Evolutionary conservation across 2,797 vertebrate species (phyloP), one percentile per base, ranked within the genome.

Genomic region (Poliocrania exsul): DNA sequence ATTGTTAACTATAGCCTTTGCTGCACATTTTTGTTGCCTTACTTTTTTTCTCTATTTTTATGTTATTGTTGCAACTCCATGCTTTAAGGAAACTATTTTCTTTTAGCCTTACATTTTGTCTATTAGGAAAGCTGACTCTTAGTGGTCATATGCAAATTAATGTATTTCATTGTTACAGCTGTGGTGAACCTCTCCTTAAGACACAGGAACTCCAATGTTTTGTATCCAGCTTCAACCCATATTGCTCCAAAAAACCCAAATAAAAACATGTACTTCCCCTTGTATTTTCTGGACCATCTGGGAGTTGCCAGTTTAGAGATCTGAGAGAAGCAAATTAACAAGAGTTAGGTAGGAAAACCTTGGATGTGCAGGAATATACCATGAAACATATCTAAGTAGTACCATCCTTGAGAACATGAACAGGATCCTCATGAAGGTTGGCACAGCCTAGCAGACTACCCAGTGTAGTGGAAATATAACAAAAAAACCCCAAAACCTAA

Each of bases 271-370:
- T 40, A 17, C 6, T 4, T 83, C 6, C 11, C 8, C 25, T n/a
- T 57, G 16, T 33, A 37, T 65, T 58, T 14, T 66, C 19, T 28
- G 14, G 14, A 44, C 29, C 44, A 86, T 6, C 11, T 60, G 24
- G 23, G 14, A 72, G 19, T 10, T 69, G 31, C 13, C 0, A 0
- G 4, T 16, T 6, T 21, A 33, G 77, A 65, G 11, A 33, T 51
- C 40, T 60, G 72, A 60, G 14, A 13, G 42, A 40, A 77, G 49
- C 15, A 65, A 83, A 10, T 24, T 23, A 72, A 17, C 8, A 58
- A 29, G 26, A 81, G 38, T 24, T 61, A 49, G 16, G 26, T 18
- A 56, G 50, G 47, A 71, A 60, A 42, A 35, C 15, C 78, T 60
- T 71, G 53, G 5, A 25, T n/a, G 2, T 71, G 33, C 38, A 49